Evolutionary conservation across 2,888 invertebrate genomes (phyloP).

Genomic region (Willowsia nigromaculata): DNA sequence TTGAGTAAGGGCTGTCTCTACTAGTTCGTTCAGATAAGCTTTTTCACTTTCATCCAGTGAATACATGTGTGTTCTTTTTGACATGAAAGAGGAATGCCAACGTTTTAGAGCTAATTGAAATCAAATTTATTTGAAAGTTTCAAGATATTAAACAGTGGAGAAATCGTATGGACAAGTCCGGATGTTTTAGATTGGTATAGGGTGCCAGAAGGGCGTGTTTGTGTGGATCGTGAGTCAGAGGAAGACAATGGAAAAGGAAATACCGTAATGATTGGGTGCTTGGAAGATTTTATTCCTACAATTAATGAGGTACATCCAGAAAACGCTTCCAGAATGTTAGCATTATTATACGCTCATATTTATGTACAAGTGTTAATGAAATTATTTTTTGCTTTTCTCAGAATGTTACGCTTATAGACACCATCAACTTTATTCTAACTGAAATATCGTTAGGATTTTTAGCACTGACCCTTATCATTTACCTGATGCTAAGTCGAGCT

Average conservation of each 20-base stretch:
- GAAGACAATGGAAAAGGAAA: constrained; percentile 61
- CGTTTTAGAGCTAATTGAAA: neutral
- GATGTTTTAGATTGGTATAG: constrained; percentile 74
- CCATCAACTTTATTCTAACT: constrained; percentile 72
- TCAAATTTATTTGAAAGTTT: no score
- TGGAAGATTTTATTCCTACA: constrained; percentile 73
- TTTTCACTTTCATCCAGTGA: no score
- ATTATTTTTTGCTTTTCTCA: no score
- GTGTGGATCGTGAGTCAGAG: constrained; percentile 70
- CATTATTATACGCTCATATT: no score
- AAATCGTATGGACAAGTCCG: constrained; percentile 72
- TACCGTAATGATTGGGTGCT: constrained; percentile 66
- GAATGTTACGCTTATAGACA: constrained; percentile 73
- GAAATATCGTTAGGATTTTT: constrained; percentile 73
- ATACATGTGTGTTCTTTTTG: no score
- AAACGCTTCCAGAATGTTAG: neutral
- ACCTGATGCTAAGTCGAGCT: constrained; percentile 67
- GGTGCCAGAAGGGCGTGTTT: constrained; percentile 66
- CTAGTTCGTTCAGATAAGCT: neutral
- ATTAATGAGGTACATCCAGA: constrained; percentile 63
- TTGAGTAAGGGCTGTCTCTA: constrained; percentile 60
- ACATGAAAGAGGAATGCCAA: no score
- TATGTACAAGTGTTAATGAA: no score
- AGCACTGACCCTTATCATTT: constrained; percentile 69
- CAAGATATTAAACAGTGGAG: constrained; percentile 72